Base-by-base conservation (phyloP, 2,113 vertebrate species). In the Gadus chalcogrammus region DNA sequence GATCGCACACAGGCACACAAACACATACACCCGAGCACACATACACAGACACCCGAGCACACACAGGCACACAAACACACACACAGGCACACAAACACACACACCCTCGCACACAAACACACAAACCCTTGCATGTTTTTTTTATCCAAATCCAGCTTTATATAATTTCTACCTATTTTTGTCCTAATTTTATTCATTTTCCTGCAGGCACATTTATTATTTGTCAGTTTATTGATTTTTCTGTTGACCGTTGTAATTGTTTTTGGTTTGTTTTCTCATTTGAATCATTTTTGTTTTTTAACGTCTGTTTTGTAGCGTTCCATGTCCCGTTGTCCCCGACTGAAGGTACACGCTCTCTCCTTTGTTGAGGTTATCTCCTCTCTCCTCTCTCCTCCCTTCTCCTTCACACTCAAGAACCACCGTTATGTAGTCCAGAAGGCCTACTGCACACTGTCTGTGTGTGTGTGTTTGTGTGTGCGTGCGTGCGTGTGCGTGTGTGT, bases 261-360 rank as follows among this genome's bases (percentile, higher is more conserved):
- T 7, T 1, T 38, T 55, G 2, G 58, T 74, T 68, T 85, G 67
- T 73, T 11, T 72, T 75, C 28, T 38, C 53, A 52, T 86, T 82
- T 79, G 15, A 31, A 75, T 82, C 4, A 12, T 3, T 4, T 55
- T 11, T 55, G 7, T 60, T 61, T 78, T 58, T 24, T n/a, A 2
- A 11, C 16, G 11, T 55, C 16, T 55, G 7, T 60, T 61, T 78
- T 58, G 17, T 89, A 93, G 92, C 89, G 61, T 92, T 91, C 91
- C 88, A 91, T 85, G 85, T 91, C 80, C 90, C 88, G 70, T 89
- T 91, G 84, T 92, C 92, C 5, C 91, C 91, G 67, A 70, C 87
- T 1, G 89, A 91, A 93, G 91, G 91, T 93, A 92, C 68, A 52
- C 35, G 35, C 24, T 31, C 64, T 15, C 4, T 27, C 15, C 5